Conservation (phyloP, 2,888 invertebrate genomes). For the Minunthozetes semirufus region DNA sequence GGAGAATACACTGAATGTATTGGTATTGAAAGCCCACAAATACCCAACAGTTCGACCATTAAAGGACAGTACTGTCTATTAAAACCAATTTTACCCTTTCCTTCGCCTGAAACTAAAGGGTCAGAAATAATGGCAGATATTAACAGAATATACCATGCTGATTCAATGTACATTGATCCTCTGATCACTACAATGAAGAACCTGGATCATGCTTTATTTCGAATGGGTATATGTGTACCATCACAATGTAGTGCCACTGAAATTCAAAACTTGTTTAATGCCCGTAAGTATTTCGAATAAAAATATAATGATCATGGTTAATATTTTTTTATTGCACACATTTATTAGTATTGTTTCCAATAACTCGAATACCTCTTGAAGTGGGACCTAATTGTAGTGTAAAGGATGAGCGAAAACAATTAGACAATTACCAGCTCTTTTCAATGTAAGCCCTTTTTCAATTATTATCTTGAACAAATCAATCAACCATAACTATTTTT, state of each 20-base stretch:
- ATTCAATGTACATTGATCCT: too few species aligned
- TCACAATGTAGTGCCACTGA: not conserved
- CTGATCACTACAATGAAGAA: too few species aligned
- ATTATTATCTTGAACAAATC: not conserved
- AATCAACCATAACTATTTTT: too few species aligned
- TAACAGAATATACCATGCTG: too few species aligned
- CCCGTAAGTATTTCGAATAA: conserved; percentile 7
- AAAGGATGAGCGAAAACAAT: not conserved
- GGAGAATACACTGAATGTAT: too few species aligned
- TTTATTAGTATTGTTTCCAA: not conserved
- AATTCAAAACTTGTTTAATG: not conserved
- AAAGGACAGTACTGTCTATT: too few species aligned
- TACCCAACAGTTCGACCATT: too few species aligned
- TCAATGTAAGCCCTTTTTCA: conserved; percentile 22
- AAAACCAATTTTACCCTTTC: too few species aligned
- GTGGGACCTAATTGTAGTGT: not conserved
- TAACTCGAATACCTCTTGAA: not conserved
- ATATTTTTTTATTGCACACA: too few species aligned
- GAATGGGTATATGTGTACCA: conserved; percentile 22
- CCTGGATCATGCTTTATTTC: conserved; percentile 31
- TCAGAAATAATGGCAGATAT: too few species aligned
- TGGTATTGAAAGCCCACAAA: too few species aligned
- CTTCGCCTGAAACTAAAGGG: too few species aligned
- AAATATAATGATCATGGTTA: not conserved
- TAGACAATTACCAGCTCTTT: not conserved